Conservation (phyloP, 1,140 invertebrate genomes). For the Alviniconcha marisindica region DNA sequence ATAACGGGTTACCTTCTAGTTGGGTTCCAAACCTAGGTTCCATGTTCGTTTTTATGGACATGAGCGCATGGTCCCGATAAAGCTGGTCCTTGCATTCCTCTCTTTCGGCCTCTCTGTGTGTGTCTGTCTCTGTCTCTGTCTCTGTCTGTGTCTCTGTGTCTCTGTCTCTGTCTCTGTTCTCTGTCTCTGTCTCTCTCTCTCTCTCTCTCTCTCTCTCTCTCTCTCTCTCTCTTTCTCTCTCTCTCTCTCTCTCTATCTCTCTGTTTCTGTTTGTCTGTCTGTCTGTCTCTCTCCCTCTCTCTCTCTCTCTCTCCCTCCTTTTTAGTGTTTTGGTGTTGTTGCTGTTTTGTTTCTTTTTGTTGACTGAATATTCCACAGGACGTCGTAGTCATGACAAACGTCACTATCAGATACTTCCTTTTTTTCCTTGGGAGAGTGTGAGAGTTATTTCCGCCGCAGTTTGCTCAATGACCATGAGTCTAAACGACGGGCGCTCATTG, state of each 20-base stretch:
- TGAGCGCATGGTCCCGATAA: not conserved
- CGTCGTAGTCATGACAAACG: no score
- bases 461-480: no score
- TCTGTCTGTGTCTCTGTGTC: not conserved
- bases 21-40: not conserved
- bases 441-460: no score
- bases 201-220: constrained; percentile 1
- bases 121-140: not conserved
- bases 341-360: no score
- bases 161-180: no score
- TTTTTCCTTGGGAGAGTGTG: no score
- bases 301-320: not conserved
- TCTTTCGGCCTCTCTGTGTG: not conserved
- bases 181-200: not conserved
- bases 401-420: no score
- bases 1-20: not conserved
- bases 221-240: not conserved
- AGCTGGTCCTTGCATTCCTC: not conserved
- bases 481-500: no score
- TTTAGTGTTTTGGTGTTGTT: no score
- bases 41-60: not conserved
- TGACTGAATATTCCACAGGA: no score
- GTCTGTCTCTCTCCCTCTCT: not conserved
- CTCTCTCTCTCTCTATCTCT: not conserved
- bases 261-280: not conserved